A percentile compares a stretch with the other conserved stretches of the same genome.
These are phyloP conservation scores for Papilio polyxenes DNA, from an alignment of 1,140 invertebrate species.

Conservation along the genomic window DNA sequence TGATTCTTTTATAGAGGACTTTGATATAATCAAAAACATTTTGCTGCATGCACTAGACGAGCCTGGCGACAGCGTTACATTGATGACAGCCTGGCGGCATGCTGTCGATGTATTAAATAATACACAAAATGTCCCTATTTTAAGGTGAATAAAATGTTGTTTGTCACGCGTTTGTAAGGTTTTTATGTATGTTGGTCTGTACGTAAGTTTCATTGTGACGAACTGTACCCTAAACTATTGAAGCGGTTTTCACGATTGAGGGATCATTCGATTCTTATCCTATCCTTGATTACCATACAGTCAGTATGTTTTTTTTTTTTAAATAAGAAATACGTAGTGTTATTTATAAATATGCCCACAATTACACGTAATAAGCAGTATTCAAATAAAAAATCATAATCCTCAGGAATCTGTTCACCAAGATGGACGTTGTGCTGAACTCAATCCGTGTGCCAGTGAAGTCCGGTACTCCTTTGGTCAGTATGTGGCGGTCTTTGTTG, in stretches of 20 bases:
- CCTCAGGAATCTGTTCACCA: conserved; percentile 63
- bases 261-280: no score
- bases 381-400: not conserved
- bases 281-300: no score
- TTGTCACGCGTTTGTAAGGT: no score
- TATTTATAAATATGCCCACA: not conserved
- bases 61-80: conserved; percentile 42
- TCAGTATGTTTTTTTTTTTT: no score
- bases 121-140: conserved; percentile 75
- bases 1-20: conserved; percentile 60
- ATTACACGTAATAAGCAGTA: not conserved
- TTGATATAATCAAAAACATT: conserved; percentile 51
- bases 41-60: conserved; percentile 50
- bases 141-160: conserved; percentile 63
- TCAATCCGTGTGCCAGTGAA: conserved; percentile 52
- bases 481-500: conserved; percentile 56
- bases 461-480: conserved; percentile 46
- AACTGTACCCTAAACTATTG: no score
- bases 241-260: no score
- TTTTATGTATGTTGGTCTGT: no score
- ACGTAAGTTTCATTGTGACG: no score
- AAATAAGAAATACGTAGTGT: no score
- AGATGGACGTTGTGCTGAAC: conserved; percentile 62
- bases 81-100: conserved; percentile 62
- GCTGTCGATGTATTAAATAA: conserved; percentile 64